Percentiles rank a stretch among this genome's conserved stretches.
Evolutionary conservation across 2,888 invertebrate genomes (phyloP).

Genomic region (Papilio demoleus): DNA sequence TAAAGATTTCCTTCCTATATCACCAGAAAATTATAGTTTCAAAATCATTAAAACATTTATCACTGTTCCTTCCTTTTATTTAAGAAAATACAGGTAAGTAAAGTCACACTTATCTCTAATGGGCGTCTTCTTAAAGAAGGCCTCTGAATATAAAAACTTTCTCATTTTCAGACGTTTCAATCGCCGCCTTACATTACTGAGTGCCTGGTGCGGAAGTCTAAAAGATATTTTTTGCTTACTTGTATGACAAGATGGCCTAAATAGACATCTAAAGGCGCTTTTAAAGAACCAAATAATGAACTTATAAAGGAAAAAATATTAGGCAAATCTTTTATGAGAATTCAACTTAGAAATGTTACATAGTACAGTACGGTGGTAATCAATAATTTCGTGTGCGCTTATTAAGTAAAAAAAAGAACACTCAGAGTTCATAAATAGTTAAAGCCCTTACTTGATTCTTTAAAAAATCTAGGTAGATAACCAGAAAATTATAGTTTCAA

Average conservation of each 20-base stretch:
- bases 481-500: background rate
- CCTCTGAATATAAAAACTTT: background rate
- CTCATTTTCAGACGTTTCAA: slow-evolving; percentile 21
- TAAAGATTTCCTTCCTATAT: background rate
- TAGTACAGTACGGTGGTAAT: too few species aligned
- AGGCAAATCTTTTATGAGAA: background rate
- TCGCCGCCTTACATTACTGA: slow-evolving; percentile 16
- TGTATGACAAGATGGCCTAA: slow-evolving; percentile 2
- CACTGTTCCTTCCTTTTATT: background rate
- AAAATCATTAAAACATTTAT: background rate
- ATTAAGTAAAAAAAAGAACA: too few species aligned
- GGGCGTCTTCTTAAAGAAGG: slow-evolving; percentile 12
- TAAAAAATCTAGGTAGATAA: too few species aligned
- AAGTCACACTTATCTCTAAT: slow-evolving; percentile 10
- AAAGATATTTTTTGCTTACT: slow-evolving; percentile 12
- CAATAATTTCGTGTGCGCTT: too few species aligned
- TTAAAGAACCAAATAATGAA: background rate
- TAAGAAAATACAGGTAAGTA: slow-evolving; percentile 4
- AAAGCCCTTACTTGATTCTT: too few species aligned
- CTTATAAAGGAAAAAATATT: background rate
- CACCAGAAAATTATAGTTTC: background rate
- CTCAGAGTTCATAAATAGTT: too few species aligned
- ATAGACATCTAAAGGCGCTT: background rate
- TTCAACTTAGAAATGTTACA: too few species aligned
- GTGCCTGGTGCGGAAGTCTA: slow-evolving; percentile 14